Base-by-base conservation (phyloP, 37 sponge, comb jelly and placozoan species). In the Chondrilla cf. caribensis region DNA sequence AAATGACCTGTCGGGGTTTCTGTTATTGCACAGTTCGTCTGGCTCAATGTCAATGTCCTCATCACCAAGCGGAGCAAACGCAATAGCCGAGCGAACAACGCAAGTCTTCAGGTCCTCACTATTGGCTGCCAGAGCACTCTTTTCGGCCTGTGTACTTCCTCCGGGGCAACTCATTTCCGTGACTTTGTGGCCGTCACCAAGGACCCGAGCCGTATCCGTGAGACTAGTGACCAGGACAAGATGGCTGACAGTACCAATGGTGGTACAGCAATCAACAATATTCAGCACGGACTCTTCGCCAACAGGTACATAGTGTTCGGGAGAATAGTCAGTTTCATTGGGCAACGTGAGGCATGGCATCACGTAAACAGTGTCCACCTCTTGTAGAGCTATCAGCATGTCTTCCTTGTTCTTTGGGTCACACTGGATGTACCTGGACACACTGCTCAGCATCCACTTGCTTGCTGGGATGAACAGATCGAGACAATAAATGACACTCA, bases 231-330 rank as follows among this genome's bases (percentile, higher is more conserved):
- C 41, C 31, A 42, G 43, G 2, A 73, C 41, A n/a, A 73, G 44
- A 37, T 21, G 76, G 38, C 36, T 73, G 6, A 73, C 76, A 6
- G 29, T n/a, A 1, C 43, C 41, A 43, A n/a, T 24, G 41, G n/a
- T 67, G 68, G 33, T 2, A 37, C 76, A 73, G 76, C 76, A 37
- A 22, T 73, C 76, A 24, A 73, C 36, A 25, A 73, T 73, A 43
- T 73, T 73, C 22, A n/a, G 38, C 22, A 73, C 36, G 2, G 25
- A 2, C 42, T 37, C 36, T 37, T 73, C 76, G 24, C 44, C 40
- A 2, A 73, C 24, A 21, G 41, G 44, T 4, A 73, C 22, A 43
- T n/a, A n/a, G 44, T n/a, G 11, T 39, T 37, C 41, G 6, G 37
- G 31, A n/a, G 44, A n/a, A 19, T n/a, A 11, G 1, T 73, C 41